Conservation (phyloP, 2,113 vertebrate species). For the Peromyscus polionotus region DNA sequence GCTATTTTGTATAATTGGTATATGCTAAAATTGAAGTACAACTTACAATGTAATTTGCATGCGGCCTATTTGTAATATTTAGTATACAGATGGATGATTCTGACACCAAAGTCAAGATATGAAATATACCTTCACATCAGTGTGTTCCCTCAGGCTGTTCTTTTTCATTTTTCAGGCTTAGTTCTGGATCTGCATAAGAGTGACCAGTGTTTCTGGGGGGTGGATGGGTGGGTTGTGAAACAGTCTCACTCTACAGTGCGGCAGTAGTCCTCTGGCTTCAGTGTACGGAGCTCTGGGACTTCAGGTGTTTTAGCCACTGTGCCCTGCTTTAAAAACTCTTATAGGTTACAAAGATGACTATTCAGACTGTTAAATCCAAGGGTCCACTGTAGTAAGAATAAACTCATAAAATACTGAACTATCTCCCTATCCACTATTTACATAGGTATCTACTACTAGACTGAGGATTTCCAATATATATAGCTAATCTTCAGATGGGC, state of each 20-base stretch:
- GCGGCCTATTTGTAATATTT: background rate
- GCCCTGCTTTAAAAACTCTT: background rate
- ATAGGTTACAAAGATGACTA: constrained; percentile 19
- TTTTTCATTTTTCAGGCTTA: background rate
- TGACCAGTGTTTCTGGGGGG: background rate
- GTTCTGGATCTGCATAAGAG: constrained; percentile 7
- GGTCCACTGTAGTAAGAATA: background rate
- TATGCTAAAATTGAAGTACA: background rate
- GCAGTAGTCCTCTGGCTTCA: background rate
- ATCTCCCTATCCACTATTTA: background rate
- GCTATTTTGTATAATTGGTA: background rate
- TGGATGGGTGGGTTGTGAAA: background rate
- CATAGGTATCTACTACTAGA: background rate
- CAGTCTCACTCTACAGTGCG: background rate
- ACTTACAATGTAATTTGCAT: background rate
- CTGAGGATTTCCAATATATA: background rate
- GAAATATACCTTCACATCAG: constrained; percentile 13
- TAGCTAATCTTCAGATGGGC: background rate
- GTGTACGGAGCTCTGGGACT: background rate
- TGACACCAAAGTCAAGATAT: background rate
- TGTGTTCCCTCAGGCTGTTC: background rate
- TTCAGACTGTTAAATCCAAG: constrained; percentile 23
- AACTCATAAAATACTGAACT: background rate
- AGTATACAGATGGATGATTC: constrained; percentile 15
- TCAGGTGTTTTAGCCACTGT: background rate